Conservation (phyloP, 1,140 invertebrate genomes). For the Cydia fagiglandana region DNA sequence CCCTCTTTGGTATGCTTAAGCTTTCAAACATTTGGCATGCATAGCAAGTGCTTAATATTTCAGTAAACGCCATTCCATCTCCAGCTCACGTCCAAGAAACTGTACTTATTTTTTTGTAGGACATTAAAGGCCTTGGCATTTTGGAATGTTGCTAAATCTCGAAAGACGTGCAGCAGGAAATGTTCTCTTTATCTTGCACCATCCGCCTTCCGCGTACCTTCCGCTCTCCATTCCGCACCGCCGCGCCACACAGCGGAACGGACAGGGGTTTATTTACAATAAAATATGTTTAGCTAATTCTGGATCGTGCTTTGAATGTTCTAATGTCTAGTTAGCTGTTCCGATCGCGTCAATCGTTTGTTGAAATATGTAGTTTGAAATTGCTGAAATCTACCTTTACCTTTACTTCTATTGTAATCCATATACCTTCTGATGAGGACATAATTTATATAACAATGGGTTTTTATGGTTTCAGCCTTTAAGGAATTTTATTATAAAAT, state of each 20-base stretch:
- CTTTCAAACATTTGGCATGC: not conserved
- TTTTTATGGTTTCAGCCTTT: no score
- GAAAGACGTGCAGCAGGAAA: conserved; percentile 72
- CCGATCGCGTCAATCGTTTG: not conserved
- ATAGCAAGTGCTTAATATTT: not conserved
- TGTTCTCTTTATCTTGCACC: conserved; percentile 77
- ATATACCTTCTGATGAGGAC: no score
- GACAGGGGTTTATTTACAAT: conserved; percentile 64
- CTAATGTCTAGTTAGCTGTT: not conserved
- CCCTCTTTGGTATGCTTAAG: not conserved
- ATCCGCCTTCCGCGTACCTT: conserved; percentile 72
- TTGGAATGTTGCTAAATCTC: conserved; percentile 73
- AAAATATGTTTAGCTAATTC: conserved; percentile 42
- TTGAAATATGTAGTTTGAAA: not conserved
- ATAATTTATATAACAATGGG: no score
- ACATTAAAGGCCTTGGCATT: conserved; percentile 62
- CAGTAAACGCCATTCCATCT: not conserved
- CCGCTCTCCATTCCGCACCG: conserved; percentile 61
- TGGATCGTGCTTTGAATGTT: conserved; percentile 13
- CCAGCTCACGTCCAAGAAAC: conserved; percentile 35
- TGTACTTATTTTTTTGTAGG: conserved; percentile 39
- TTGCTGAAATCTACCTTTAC: not conserved
- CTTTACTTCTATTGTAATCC: no score
- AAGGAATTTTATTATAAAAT: no score
- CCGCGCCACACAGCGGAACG: conserved; percentile 65